Evolutionary conservation across 2,113 vertebrate genomes (phyloP).

Genomic region (Gopherus flavomarginatus): DNA sequence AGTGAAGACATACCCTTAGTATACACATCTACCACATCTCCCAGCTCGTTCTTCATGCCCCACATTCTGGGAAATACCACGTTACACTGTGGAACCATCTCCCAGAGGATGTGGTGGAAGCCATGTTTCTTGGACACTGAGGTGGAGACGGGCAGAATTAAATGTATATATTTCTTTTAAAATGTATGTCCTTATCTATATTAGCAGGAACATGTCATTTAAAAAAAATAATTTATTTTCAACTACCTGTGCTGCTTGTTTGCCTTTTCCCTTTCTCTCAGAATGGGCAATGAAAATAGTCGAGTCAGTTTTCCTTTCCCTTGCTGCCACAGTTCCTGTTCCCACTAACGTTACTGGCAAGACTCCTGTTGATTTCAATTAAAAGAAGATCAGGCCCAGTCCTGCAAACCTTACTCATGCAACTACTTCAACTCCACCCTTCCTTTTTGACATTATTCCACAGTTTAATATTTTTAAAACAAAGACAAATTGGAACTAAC

Average conservation of each 20-base stretch:
- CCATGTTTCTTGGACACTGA: not conserved
- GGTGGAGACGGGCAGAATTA: not conserved
- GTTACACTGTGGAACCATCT: not conserved
- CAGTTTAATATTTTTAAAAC: not conserved
- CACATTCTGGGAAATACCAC: not conserved
- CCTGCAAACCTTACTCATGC: slow-evolving; percentile 69
- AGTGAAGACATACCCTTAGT: not conserved
- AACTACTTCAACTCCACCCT: slow-evolving; percentile 53
- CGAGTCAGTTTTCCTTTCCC: not conserved
- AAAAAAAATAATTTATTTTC: not conserved
- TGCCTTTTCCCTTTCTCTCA: not conserved
- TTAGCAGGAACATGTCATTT: not conserved
- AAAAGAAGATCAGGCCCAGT: slow-evolving; percentile 58
- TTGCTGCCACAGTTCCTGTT: slow-evolving; percentile 36
- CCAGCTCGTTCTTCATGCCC: not conserved
- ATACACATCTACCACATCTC: not conserved
- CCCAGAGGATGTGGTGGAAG: not conserved
- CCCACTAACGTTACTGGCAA: not conserved
- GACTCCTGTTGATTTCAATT: slow-evolving; percentile 40
- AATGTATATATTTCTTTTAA: not conserved
- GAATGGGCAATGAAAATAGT: not conserved
- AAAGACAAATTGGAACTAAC: not conserved
- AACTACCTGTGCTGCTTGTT: not conserved
- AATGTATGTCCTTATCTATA: not conserved
- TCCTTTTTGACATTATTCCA: not conserved